phyloP scores from a whole-genome alignment of 2,113 vertebrate genomes.

The Spheniscus mendiculus region DNA sequence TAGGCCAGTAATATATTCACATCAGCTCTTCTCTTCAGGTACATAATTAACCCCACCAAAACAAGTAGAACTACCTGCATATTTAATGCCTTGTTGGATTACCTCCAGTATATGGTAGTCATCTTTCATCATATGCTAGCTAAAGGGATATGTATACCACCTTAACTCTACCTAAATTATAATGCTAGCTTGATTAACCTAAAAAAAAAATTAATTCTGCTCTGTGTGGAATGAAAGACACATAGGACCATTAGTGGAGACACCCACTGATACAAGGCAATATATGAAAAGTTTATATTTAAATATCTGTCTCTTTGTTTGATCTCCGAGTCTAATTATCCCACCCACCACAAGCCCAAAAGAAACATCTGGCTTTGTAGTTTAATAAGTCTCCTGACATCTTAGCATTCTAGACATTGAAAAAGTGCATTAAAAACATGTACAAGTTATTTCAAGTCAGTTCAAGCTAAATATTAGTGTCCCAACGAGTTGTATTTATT shows the following conservation, averaged over 20 bases:
- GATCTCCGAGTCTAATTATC: not conserved
- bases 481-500: not conserved
- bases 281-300: not conserved
- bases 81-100: not conserved
- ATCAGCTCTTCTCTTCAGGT: not conserved
- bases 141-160: not conserved
- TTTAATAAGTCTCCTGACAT: not conserved
- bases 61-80: not conserved
- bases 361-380: not conserved
- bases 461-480: not conserved
- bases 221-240: not conserved
- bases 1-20: not conserved
- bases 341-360: not conserved
- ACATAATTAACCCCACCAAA: not conserved
- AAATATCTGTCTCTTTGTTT: not conserved
- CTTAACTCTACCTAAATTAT: not conserved
- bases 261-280: not conserved
- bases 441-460: not conserved
- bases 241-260: not conserved
- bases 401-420: not conserved
- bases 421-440: not conserved
- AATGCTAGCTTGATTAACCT: not conserved
- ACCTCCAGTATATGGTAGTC: not conserved
- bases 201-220: not conserved
- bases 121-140: not conserved